These are phyloP conservation scores for Thelaira solivaga DNA, from an alignment of 2,888 invertebrate species.

Conservation along the genomic window DNA sequence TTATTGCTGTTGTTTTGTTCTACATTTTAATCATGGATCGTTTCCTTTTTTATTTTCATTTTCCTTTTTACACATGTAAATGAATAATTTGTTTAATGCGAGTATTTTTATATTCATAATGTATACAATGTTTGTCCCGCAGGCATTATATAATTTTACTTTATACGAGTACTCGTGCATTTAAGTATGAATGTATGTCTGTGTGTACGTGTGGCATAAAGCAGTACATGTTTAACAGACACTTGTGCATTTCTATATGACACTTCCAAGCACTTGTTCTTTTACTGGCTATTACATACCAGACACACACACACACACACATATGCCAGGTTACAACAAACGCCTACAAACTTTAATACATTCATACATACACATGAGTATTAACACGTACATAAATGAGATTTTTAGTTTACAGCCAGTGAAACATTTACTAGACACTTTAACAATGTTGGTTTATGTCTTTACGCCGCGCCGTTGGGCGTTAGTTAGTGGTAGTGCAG, in stretches of 20 bases:
- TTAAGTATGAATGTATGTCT: background rate
- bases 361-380: background rate
- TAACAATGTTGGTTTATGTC: slow-evolving; percentile 54
- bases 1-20: slow-evolving; percentile 29
- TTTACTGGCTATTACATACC: slow-evolving; percentile 16
- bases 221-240: slow-evolving; percentile 7
- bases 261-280: slow-evolving; percentile 41
- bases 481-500: slow-evolving; percentile 48
- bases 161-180: too few species aligned
- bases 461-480: slow-evolving; percentile 53
- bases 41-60: background rate
- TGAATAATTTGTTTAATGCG: slow-evolving; percentile 50
- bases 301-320: background rate
- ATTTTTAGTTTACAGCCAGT: background rate
- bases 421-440: slow-evolving; percentile 23
- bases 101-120: slow-evolving; percentile 46
- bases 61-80: slow-evolving; percentile 7
- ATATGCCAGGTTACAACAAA: background rate
- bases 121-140: slow-evolving; percentile 36
- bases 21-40: slow-evolving; percentile 38
- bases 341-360: background rate
- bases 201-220: background rate
- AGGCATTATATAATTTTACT: slow-evolving; percentile 39
- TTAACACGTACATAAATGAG: too few species aligned
- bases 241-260: slow-evolving; percentile 11